These are phyloP conservation scores for Porphyrio hochstetteri DNA, from an alignment of 2,113 vertebrate genomes.

Conservation along the genomic window DNA sequence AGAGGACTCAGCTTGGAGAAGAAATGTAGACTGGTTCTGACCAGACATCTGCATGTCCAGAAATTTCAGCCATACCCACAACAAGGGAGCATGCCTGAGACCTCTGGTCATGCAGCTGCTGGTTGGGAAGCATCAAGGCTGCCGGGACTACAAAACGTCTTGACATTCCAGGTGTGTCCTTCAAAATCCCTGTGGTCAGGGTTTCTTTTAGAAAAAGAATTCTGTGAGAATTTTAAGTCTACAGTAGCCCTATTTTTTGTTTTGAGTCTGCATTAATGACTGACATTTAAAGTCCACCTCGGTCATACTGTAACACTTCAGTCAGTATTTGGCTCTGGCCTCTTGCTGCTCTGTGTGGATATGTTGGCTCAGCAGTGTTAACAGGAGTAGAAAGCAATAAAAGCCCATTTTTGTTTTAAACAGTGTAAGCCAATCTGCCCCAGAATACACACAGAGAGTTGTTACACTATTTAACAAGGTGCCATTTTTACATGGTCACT, in stretches of 20 bases:
- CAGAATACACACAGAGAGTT: not conserved
- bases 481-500: slow-evolving; percentile 42
- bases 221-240: not conserved
- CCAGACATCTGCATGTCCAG: rapidly evolving
- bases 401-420: slow-evolving; percentile 52
- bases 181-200: not conserved
- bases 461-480: slow-evolving; percentile 54
- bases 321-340: not conserved
- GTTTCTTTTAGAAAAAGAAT: not conserved
- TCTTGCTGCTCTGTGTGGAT: not conserved
- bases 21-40: not conserved
- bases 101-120: rapidly evolving
- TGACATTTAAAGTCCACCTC: not conserved
- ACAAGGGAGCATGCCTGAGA: not conserved
- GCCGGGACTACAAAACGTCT: not conserved
- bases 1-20: not conserved
- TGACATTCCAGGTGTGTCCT: not conserved
- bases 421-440: slow-evolving; percentile 6
- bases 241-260: not conserved
- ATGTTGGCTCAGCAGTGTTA: slow-evolving; percentile 13
- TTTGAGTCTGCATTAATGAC: not conserved
- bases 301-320: not conserved
- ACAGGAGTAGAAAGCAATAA: slow-evolving; percentile 39
- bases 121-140: not conserved
- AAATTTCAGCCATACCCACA: not conserved